These are phyloP conservation scores for Recurvirostra avosetta DNA, from an alignment of 2,113 vertebrate species.

Conservation along the genomic window DNA sequence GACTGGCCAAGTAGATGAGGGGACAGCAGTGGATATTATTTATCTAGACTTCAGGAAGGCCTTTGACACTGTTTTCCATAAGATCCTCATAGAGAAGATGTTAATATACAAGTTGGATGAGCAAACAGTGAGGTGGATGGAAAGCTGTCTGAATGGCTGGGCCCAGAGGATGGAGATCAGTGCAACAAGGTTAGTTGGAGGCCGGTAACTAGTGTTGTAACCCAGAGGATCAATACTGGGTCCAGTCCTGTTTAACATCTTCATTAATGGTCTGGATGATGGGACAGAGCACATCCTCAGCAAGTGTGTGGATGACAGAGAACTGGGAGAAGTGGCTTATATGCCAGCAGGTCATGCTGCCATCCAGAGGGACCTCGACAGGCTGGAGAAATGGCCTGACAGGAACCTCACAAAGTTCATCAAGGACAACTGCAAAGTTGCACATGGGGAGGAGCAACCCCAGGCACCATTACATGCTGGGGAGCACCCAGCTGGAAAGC, in stretches of 20 bases:
- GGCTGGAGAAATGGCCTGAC: not conserved
- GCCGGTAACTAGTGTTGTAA: not conserved
- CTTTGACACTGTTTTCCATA: no score
- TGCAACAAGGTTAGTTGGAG: no score
- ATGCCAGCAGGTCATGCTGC: not conserved
- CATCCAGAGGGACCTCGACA: not conserved
- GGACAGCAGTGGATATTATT: no score
- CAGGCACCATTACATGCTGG: not conserved
- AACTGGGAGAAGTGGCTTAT: no score
- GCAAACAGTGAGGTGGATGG: no score
- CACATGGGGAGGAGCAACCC: not conserved
- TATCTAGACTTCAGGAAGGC: no score
- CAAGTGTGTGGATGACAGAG: not conserved
- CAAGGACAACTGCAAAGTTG: not conserved
- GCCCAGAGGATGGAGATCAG: no score
- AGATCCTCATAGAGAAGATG: no score
- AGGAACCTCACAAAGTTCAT: not conserved
- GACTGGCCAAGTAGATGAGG: no score
- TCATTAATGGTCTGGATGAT: not conserved
- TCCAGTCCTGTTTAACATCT: not conserved
- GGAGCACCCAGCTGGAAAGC: not conserved
- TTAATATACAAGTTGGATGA: no score
- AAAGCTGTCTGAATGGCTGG: no score
- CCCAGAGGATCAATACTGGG: no score
- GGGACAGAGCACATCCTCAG: not conserved